Percentiles rank a stretch among this genome's conserved stretches.
These are phyloP conservation scores for Cebus imitator DNA, from an alignment of 2,113 vertebrate species.

Conservation along the genomic window DNA sequence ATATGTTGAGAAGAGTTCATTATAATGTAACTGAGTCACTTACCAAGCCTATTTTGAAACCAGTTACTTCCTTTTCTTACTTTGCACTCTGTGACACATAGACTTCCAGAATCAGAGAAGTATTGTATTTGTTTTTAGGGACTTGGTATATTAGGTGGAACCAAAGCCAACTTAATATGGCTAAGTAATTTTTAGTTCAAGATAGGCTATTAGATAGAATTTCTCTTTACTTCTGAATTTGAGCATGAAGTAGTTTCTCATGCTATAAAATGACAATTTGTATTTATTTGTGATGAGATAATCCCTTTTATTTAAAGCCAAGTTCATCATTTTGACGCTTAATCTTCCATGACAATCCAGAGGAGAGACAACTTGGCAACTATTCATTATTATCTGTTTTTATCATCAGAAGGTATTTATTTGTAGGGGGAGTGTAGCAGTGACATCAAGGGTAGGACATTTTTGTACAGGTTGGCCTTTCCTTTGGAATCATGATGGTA, in stretches of 20 bases:
- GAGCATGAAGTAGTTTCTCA: not conserved
- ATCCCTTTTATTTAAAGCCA: constrained; percentile 56
- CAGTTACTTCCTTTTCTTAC: constrained; percentile 52
- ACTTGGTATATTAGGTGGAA: constrained; percentile 23
- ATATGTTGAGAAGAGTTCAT: constrained; percentile 5
- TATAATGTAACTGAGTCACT: constrained; percentile 50
- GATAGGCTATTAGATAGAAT: not conserved
- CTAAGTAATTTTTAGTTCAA: constrained; percentile 19
- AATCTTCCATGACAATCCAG: constrained; percentile 33
- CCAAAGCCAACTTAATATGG: constrained; percentile 9
- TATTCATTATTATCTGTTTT: constrained; percentile 70
- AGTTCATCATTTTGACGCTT: constrained; percentile 65
- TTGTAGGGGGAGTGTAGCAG: constrained; percentile 1
- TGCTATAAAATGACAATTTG: constrained; percentile 40
- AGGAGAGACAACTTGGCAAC: constrained; percentile 64
- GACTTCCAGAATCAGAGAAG: constrained; percentile 48
- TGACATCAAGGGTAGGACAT: constrained; percentile 56
- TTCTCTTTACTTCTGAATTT: not conserved
- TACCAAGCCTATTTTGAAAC: constrained; percentile 52
- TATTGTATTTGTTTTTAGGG: constrained; percentile 54
- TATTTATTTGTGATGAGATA: constrained; percentile 57
- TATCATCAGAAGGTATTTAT: constrained; percentile 59
- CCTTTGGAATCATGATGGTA: constrained; percentile 5
- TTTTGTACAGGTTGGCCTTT: constrained; percentile 31
- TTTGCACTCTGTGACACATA: constrained; percentile 40